Evolutionary conservation across 2,113 vertebrate species (phyloP).

Genomic region (Upupa epops): DNA sequence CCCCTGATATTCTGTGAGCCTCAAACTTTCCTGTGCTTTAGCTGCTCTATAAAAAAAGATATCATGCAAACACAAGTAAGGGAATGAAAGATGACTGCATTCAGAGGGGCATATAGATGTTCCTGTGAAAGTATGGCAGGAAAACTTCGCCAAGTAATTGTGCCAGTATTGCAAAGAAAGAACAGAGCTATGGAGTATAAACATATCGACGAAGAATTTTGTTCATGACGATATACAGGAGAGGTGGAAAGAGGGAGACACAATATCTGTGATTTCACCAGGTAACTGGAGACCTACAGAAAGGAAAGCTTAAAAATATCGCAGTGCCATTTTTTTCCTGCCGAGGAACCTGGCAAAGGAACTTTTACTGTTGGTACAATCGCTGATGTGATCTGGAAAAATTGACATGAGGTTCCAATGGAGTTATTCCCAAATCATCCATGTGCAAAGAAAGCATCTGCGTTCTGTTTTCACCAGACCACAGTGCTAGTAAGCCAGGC

Average conservation of each 20-base stretch:
- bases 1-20: too few species aligned
- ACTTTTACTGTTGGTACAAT: constrained; percentile 18
- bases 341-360: not conserved
- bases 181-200: not conserved
- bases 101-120: not conserved
- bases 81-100: not conserved
- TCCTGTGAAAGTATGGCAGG: not conserved
- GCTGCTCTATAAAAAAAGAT: not conserved
- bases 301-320: constrained; percentile 8
- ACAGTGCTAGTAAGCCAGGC: not conserved
- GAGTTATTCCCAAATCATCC: constrained; percentile 63
- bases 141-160: not conserved
- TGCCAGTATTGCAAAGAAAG: not conserved
- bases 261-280: not conserved
- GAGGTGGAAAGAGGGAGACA: not conserved
- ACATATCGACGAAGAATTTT: not conserved
- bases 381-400: constrained; percentile 42
- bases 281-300: not conserved
- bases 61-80: not conserved
- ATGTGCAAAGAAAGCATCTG: constrained; percentile 68
- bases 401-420: constrained; percentile 29
- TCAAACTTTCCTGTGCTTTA: not conserved
- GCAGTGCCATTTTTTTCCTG: not conserved
- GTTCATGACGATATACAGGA: not conserved
- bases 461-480: constrained; percentile 38